Percentiles rank a stretch among this genome's conserved stretches.
Conservation (phyloP, 2,797 vertebrate species). For the Labroides dimidiatus region DNA sequence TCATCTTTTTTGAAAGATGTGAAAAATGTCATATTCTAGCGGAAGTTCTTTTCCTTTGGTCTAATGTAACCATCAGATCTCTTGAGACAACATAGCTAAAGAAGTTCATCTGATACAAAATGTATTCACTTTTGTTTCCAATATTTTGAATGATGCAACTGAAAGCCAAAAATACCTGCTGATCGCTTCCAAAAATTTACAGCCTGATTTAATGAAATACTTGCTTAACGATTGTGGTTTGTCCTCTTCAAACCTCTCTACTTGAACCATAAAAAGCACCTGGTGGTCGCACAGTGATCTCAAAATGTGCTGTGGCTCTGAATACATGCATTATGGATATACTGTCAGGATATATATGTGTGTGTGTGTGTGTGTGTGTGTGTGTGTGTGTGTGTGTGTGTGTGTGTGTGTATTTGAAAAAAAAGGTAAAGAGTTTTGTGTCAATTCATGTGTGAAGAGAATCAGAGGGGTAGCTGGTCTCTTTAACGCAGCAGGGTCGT, state of each 20-base stretch:
- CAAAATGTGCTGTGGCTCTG: constrained; percentile 3
- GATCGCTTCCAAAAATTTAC: neutral
- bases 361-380: neutral
- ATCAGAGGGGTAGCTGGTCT: constrained; percentile 32
- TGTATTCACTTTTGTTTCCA: neutral
- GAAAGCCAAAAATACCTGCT: neutral
- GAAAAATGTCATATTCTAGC: no score
- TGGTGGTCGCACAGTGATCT: neutral
- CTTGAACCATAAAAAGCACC: neutral
- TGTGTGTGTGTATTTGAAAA: constrained; percentile 2
- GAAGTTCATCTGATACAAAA: neutral
- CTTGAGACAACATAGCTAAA: neutral
- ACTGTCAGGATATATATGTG: neutral
- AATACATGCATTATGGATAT: constrained; percentile 8
- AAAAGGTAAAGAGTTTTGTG: constrained; percentile 10
- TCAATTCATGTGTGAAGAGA: constrained; percentile 22
- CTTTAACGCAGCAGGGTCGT: constrained; percentile 47
- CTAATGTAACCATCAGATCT: neutral
- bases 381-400: neutral
- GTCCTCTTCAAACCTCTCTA: neutral
- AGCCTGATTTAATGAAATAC: neutral
- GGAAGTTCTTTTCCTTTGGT: no score
- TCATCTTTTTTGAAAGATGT: no score
- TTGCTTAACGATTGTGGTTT: neutral
- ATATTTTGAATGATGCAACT: neutral